These are phyloP conservation scores for Sakesphorus luctuosus DNA, from an alignment of 2,113 vertebrate genomes.

Conservation along the genomic window DNA sequence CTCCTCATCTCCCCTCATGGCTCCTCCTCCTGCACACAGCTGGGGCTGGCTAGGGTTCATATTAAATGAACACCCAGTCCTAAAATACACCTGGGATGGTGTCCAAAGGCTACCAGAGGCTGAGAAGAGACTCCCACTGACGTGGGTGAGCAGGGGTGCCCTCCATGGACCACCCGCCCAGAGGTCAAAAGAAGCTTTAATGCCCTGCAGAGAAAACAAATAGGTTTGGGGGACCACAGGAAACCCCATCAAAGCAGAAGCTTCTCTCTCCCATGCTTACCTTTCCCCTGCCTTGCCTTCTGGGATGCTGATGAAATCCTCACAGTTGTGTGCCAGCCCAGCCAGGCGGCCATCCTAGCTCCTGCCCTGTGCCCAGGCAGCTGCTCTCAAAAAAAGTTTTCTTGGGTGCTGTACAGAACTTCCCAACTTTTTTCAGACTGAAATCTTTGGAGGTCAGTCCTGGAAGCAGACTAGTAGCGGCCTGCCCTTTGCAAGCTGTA, in stretches of 20 bases:
- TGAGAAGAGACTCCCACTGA: background rate
- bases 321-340: background rate
- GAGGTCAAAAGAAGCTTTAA: background rate
- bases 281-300: constrained; percentile 20
- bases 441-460: background rate
- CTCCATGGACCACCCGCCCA: background rate
- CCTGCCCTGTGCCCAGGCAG: background rate
- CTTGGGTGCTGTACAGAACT: background rate
- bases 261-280: constrained; percentile 40
- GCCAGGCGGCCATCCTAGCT: background rate
- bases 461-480: constrained; percentile 16
- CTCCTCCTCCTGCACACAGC: background rate
- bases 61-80: constrained; percentile 6
- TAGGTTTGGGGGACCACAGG: background rate
- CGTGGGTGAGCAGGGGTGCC: background rate
- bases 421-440: constrained; percentile 22
- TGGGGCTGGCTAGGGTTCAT: background rate
- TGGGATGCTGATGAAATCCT: constrained; percentile 26
- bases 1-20: background rate
- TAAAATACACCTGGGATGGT: background rate
- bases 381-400: background rate
- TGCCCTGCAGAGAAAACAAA: background rate
- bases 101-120: background rate
- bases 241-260: background rate
- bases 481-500: constrained; percentile 42